Conservation (phyloP, 2,797 vertebrate genomes). For the Sphaeramia orbicularis region DNA sequence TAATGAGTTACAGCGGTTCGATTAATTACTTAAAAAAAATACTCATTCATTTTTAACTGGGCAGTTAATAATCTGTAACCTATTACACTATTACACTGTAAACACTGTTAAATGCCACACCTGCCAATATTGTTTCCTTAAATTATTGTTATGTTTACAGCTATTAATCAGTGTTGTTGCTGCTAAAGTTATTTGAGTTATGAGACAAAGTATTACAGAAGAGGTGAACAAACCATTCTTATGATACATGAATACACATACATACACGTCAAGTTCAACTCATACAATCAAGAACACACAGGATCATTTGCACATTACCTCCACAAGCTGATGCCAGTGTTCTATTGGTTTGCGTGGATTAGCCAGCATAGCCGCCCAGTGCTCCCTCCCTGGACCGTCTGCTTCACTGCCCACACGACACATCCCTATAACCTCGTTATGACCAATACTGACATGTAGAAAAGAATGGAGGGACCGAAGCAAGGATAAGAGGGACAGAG, state of each 20-base stretch:
- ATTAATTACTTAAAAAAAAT: no score
- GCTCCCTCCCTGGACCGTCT: slow-evolving; percentile 91
- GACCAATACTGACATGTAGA: slow-evolving; percentile 88
- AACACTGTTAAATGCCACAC: no score
- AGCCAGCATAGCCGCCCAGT: slow-evolving; percentile 95
- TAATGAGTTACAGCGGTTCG: no score
- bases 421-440: slow-evolving; percentile 97
- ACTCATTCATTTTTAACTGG: no score
- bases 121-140: no score
- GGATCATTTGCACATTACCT: slow-evolving; percentile 82
- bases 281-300: slow-evolving; percentile 16
- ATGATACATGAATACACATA: slow-evolving; percentile 10
- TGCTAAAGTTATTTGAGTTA: neutral
- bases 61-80: no score
- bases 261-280: neutral
- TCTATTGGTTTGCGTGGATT: slow-evolving; percentile 95
- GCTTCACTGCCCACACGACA: slow-evolving; percentile 92
- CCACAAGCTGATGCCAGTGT: slow-evolving; percentile 94
- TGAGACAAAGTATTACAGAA: neutral
- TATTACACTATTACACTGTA: no score
- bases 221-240: slow-evolving; percentile 13
- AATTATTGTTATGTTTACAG: neutral
- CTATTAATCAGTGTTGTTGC: neutral
- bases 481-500: slow-evolving; percentile 6
- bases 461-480: slow-evolving; percentile 10